Conservation (phyloP, 2,113 vertebrate species). For the Cavia porcellus region DNA sequence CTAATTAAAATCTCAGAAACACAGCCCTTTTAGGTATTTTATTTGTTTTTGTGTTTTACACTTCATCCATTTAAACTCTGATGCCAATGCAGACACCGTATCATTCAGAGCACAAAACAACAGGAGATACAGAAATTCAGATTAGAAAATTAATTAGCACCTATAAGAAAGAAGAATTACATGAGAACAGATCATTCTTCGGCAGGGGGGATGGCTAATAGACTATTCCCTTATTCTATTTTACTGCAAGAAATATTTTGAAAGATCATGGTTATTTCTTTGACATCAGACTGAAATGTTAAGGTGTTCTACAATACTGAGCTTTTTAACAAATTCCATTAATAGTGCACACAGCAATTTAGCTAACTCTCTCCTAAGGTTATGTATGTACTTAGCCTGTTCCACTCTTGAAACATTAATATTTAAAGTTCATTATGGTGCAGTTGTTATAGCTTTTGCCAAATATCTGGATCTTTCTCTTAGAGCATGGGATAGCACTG, state of each 20-base stretch:
- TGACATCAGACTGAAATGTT: background rate
- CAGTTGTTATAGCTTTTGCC: background rate
- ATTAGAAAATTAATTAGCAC: constrained; percentile 23
- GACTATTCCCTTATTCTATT: background rate
- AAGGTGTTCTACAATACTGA: background rate
- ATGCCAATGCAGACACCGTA: background rate
- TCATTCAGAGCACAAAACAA: background rate
- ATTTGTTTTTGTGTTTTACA: background rate
- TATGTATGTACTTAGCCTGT: background rate
- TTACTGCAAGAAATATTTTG: background rate
- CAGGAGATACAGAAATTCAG: constrained; percentile 16
- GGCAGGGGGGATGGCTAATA: background rate
- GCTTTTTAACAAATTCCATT: background rate
- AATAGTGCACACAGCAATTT: background rate
- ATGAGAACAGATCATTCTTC: background rate
- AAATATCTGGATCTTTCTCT: background rate
- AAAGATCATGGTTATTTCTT: background rate
- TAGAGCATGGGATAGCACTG: background rate
- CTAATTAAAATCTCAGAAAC: background rate
- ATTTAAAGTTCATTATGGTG: background rate
- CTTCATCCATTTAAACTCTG: background rate
- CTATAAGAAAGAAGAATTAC: background rate
- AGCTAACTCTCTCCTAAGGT: background rate
- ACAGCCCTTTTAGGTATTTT: background rate
- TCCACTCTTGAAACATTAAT: background rate